A percentile compares a stretch with the other conserved stretches of the same genome.
phyloP scores from a whole-genome alignment of 2,888 invertebrate genomes.

The Eristalis pertinax region DNA sequence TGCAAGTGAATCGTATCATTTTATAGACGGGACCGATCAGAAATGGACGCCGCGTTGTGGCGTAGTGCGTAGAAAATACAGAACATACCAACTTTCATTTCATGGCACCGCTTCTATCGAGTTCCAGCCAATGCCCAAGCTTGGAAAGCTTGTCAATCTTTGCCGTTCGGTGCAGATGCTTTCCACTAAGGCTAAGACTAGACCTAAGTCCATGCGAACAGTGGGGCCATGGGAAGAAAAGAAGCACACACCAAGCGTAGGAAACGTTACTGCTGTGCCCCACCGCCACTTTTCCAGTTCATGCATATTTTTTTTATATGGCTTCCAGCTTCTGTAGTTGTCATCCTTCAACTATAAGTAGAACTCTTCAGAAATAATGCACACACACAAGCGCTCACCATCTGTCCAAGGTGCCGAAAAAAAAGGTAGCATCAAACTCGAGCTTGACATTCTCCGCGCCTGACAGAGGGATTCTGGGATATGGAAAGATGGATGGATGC shows the following conservation, averaged over 20 bases:
- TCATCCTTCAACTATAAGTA: not conserved
- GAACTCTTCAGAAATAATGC: not conserved
- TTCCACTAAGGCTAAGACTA: too few species aligned
- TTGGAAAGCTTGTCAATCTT: too few species aligned
- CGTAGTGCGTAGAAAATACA: too few species aligned
- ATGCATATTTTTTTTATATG: not conserved
- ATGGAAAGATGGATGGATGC: not conserved
- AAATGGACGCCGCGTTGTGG: too few species aligned
- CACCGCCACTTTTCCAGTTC: not conserved
- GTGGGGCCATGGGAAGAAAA: too few species aligned
- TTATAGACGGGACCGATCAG: too few species aligned
- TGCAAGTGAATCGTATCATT: not conserved
- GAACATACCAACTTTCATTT: too few species aligned
- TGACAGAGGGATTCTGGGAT: conserved; percentile 18
- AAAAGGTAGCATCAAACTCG: not conserved
- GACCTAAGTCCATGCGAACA: too few species aligned
- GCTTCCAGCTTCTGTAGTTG: not conserved
- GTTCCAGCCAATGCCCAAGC: too few species aligned
- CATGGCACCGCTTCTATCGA: too few species aligned
- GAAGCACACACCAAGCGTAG: too few species aligned
- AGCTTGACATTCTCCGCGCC: not conserved
- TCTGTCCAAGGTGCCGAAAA: conserved; percentile 7
- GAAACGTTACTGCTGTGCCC: not conserved
- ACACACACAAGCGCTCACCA: not conserved
- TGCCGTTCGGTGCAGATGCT: too few species aligned